Evolutionary conservation across 2,113 vertebrate species (phyloP), one percentile per base, ranked within the genome.

Genomic region (Notothenia coriiceps): DNA sequence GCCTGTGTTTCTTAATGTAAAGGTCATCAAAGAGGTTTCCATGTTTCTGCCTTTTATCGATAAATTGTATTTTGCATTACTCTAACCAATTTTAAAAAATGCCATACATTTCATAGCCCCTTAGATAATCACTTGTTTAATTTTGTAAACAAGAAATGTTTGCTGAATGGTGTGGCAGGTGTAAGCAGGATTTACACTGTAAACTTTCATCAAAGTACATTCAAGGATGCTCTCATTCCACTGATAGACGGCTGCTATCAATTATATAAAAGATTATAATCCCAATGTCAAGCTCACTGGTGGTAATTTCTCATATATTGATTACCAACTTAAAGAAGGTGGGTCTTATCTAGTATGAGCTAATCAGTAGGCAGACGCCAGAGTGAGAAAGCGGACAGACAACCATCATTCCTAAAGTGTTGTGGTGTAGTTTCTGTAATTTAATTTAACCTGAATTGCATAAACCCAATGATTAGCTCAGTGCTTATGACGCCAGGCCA

Each of bases 291-390:
- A 15, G 18, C 8, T 61, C 35, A 40, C 15, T 4, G 29, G 29
- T 29, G 5, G 17, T 44, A n/a, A 74, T 55, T 64, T 61, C 6
- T 72, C 25, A 62, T 22, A 40, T 49, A 61, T 50, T 60, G 44
- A 4, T 40, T 35, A 22, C 6, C 46, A 43, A 40, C n/a, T 62
- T 8, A 7, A 51, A n/a, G 12, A 13, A 49, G 10, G 20, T 14
- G 7, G 5, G 2, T 40, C 6, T 40, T 1, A 1, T 8, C 35
- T 40, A 40, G 6, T 40, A 40, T 40, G 5, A 40, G 35, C 35
- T 40, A 40, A 40, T 40, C 35, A 40, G 7, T 40, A 7, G 35
- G 35, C 35, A 40, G 29, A 29, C 3, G 29, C 29, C 29, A 29
- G 35, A 40, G 35, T 40, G 6, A 40, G 35, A 40, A 40, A 40